Percentiles rank a stretch among this genome's conserved stretches.
These are phyloP conservation scores for Taenioides sp. DNA, from an alignment of 2,797 vertebrate species.

Conservation along the genomic window DNA sequence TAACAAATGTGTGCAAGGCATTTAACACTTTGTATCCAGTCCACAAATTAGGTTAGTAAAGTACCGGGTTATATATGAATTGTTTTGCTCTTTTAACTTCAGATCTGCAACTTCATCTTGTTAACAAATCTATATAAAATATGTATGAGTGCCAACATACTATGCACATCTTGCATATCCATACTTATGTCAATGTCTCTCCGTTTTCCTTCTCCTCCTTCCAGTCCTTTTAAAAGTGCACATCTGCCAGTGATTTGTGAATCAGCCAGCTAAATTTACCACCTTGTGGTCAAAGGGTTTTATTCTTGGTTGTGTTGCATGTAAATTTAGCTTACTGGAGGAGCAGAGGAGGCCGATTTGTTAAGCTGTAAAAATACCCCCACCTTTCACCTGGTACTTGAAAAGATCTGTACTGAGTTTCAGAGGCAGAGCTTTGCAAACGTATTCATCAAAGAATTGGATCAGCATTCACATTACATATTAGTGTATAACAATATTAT, in stretches of 20 bases:
- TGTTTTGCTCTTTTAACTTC: too few species aligned
- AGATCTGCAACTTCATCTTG: background rate
- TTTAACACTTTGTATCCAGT: background rate
- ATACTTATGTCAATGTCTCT: constrained; percentile 41
- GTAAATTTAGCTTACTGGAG: constrained; percentile 70
- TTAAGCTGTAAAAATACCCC: constrained; percentile 78
- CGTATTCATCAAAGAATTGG: constrained; percentile 66
- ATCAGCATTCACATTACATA: too few species aligned
- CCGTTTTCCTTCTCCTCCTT: constrained; percentile 56
- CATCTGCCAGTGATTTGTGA: constrained; percentile 82
- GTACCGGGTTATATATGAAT: background rate
- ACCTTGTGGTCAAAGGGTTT: constrained; percentile 74
- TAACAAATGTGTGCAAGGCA: background rate
- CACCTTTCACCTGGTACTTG: constrained; percentile 75
- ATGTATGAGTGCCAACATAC: background rate
- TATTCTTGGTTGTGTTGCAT: constrained; percentile 76
- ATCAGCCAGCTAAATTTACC: constrained; percentile 80
- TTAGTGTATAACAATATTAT: background rate
- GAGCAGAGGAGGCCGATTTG: constrained; percentile 68
- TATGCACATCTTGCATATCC: background rate
- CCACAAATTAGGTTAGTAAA: background rate
- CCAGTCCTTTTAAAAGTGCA: constrained; percentile 64
- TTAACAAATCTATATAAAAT: background rate
- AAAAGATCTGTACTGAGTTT: constrained; percentile 71
- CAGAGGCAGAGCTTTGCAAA: constrained; percentile 51